phyloP scores from a whole-genome alignment of 1,140 invertebrate genomes.

The Ectropis grisescens region DNA sequence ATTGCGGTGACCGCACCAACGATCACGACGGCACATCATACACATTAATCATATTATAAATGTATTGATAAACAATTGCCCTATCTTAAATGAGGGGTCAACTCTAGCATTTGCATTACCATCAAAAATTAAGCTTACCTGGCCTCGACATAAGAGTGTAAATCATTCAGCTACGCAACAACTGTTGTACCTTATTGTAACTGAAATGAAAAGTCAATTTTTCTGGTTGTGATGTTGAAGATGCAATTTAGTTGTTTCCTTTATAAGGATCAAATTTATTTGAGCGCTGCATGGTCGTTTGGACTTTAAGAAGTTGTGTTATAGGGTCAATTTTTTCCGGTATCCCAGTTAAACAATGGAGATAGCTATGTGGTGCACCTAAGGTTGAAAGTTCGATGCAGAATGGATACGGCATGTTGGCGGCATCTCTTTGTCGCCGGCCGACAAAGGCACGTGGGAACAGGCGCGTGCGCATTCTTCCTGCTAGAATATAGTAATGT shows the following conservation, averaged over 20 bases:
- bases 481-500: slow-evolving; percentile 31
- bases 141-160: too few species aligned
- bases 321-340: too few species aligned
- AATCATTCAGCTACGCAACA: too few species aligned
- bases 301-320: too few species aligned
- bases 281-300: too few species aligned
- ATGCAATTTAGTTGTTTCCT: too few species aligned
- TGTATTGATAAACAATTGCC: slow-evolving; percentile 65
- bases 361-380: too few species aligned
- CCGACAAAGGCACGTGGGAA: slow-evolving; percentile 64
- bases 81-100: slow-evolving; percentile 63
- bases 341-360: too few species aligned
- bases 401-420: slow-evolving; percentile 29
- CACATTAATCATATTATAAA: slow-evolving; percentile 56
- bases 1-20: slow-evolving; percentile 29
- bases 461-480: slow-evolving; percentile 46
- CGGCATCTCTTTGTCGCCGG: slow-evolving; percentile 47
- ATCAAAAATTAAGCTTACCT: not conserved
- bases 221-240: too few species aligned
- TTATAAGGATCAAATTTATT: too few species aligned
- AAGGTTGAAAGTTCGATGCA: slow-evolving; percentile 10
- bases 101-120: slow-evolving; percentile 10
- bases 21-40: slow-evolving; percentile 38
- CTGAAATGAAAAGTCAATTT: too few species aligned
- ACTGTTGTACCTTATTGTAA: too few species aligned